Evolutionary conservation across 1,140 invertebrate species (phyloP), one percentile per base, ranked within the genome.

Genomic region (Yoshiicerus persimilis): DNA sequence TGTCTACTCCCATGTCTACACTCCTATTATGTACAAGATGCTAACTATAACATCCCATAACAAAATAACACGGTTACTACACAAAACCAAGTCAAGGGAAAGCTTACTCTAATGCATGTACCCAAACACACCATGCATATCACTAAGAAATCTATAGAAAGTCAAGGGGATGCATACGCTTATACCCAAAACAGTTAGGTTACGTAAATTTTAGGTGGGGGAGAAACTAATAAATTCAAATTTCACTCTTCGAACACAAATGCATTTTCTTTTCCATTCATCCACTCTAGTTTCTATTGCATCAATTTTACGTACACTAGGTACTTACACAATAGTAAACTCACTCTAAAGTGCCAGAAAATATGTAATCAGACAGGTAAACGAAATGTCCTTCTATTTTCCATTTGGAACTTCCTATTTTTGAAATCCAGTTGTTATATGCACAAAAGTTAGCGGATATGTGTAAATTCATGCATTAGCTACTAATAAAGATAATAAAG

Each of bases 221-320:
- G 32, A 80, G 75, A 80, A 80, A 80, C 27, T 80, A 80, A 80
- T 80, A 80, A 80, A 80, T 80, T 80, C 75, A 80, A 80, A 80
- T 80, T 80, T 80, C 75, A 80, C 75, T 80, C 16, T 80, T 80
- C 75, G 34, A 80, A 38, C 75, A 80, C 20, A 80, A 80, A 80
- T 80, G 34, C 75, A 80, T 80, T 80, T 80, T 80, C 75, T 80
- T 80, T 38, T 34, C 75, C 30, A 80, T 80, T 36, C 75, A 80
- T 80, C n/a, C 75, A 80, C 38, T 80, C 75, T 66, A 66, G n/a
- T 66, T 66, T 25, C 8, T 4, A 8, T 66, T 66, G 62, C 25
- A 66, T 11, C 13, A 41, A 41, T 41, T 8, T 4, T 47, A 47
- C 20, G 41, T 16, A 47, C 41, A 16, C 2, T 47, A 20, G 9